phyloP scores from a whole-genome alignment of 1,140 invertebrate genomes.

The Apis cerana region DNA sequence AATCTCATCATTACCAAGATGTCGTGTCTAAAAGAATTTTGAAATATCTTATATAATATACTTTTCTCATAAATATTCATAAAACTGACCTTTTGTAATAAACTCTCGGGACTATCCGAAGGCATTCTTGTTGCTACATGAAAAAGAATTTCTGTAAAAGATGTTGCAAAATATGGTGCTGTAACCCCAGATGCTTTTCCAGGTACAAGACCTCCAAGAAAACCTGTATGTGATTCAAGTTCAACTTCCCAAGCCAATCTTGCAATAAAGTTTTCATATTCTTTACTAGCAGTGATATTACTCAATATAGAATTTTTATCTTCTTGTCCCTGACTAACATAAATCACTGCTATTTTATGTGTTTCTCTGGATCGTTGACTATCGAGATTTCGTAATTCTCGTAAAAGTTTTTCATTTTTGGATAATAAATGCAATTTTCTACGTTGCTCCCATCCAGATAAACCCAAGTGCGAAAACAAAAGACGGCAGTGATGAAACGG shows the following conservation, averaged over 20 bases:
- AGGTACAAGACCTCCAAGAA: conserved; percentile 95
- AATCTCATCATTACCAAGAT: conserved; percentile 99
- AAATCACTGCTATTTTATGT: conserved; percentile 99
- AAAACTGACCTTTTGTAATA: conserved; percentile 90
- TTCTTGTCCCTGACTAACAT: conserved; percentile 98
- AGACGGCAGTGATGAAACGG: conserved; percentile 93
- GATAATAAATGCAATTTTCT: conserved; percentile 92
- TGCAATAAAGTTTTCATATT: conserved; percentile 97
- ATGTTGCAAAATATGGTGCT: conserved; percentile 98
- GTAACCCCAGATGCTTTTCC: conserved; percentile 95
- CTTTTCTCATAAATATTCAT: too few species aligned
- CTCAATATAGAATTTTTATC: conserved; percentile 96
- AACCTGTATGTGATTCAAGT: conserved; percentile 96
- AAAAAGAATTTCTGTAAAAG: conserved; percentile 91
- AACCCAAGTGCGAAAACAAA: conserved; percentile 94
- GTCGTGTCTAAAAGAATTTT: conserved; percentile 87
- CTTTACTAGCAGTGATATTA: conserved; percentile 88
- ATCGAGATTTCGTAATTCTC: conserved; percentile 96
- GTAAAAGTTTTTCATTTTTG: conserved; percentile 93
- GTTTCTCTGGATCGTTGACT: conserved; percentile 95
- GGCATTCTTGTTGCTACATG: conserved; percentile 99
- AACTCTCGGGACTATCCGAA: conserved; percentile 90
- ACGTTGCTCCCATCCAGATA: conserved; percentile 94
- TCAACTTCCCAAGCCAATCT: conserved; percentile 98
- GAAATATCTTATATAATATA: not conserved